Conservation (phyloP, 2,113 vertebrate species). For the Hippopotamus amphibius region DNA sequence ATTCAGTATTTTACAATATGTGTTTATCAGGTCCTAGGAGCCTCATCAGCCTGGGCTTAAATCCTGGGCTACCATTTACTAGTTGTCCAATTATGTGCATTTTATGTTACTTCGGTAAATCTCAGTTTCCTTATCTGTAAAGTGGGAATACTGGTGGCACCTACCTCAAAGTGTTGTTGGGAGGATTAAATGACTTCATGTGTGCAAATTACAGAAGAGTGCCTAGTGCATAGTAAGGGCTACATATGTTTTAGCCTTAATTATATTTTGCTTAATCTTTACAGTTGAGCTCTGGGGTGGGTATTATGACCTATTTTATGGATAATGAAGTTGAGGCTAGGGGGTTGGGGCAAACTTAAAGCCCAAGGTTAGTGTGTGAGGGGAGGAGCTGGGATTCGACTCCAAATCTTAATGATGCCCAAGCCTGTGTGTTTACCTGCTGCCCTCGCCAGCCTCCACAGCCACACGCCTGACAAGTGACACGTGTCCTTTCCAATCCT, state of each 20-base stretch:
- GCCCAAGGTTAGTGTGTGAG: not conserved
- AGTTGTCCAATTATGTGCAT: fast-evolving
- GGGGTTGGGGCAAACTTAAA: not conserved
- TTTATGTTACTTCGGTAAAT: no score
- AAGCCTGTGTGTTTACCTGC: not conserved
- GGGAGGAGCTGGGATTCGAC: not conserved
- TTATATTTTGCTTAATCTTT: not conserved
- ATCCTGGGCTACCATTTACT: not conserved
- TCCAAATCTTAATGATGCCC: no score
- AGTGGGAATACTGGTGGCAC: not conserved
- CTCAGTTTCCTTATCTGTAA: not conserved
- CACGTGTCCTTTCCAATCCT: not conserved
- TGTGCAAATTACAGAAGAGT: no score
- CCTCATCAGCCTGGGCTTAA: not conserved
- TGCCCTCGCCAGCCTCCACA: not conserved
- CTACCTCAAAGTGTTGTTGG: fast-evolving
- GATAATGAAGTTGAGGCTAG: not conserved
- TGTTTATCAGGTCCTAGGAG: not conserved
- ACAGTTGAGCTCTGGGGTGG: not conserved
- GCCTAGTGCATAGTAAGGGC: not conserved
- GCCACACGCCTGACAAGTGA: not conserved
- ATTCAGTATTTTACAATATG: fast-evolving
- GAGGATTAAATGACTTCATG: no score
- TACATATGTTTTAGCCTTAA: not conserved
- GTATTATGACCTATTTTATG: not conserved